phyloP scores from a whole-genome alignment of 2,797 vertebrate species.

The Hafferia zeledoni region DNA sequence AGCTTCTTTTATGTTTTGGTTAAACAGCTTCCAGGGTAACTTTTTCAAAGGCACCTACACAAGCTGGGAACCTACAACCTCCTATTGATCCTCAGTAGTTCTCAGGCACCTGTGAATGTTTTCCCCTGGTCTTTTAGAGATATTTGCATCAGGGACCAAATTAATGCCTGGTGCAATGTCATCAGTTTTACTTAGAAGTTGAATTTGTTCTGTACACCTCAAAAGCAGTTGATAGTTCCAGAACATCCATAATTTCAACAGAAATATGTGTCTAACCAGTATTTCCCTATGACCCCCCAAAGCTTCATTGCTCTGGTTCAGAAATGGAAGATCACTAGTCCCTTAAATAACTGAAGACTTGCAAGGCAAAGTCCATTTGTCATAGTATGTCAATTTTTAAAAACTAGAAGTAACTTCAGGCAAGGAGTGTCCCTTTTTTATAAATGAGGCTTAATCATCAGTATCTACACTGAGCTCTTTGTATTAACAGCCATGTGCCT shows the following conservation, averaged over 20 bases:
- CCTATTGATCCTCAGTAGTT: background rate
- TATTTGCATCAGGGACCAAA: background rate
- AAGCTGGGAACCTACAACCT: background rate
- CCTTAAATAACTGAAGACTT: background rate
- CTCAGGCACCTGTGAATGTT: background rate
- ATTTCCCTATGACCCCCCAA: background rate
- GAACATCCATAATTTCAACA: background rate
- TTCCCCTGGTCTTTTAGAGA: background rate
- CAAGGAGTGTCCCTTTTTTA: slow-evolving; percentile 12
- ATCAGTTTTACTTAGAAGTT: background rate
- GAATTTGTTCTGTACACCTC: background rate
- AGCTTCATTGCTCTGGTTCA: background rate
- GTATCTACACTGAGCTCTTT: slow-evolving; percentile 37
- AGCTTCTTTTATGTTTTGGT: slow-evolving; percentile 27
- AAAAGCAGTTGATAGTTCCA: background rate
- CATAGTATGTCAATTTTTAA: background rate
- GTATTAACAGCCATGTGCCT: slow-evolving; percentile 40
- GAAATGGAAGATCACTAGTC: background rate
- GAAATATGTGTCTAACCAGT: background rate
- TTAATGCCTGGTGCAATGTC: background rate
- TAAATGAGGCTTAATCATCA: slow-evolving; percentile 21
- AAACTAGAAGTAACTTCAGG: slow-evolving; percentile 9
- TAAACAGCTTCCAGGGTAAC: slow-evolving; percentile 14
- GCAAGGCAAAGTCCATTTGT: background rate
- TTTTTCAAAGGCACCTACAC: slow-evolving; percentile 17